Evolutionary conservation across 2,113 vertebrate genomes (phyloP), one percentile per base, ranked within the genome.

Genomic region (Spheniscus mendiculus): DNA sequence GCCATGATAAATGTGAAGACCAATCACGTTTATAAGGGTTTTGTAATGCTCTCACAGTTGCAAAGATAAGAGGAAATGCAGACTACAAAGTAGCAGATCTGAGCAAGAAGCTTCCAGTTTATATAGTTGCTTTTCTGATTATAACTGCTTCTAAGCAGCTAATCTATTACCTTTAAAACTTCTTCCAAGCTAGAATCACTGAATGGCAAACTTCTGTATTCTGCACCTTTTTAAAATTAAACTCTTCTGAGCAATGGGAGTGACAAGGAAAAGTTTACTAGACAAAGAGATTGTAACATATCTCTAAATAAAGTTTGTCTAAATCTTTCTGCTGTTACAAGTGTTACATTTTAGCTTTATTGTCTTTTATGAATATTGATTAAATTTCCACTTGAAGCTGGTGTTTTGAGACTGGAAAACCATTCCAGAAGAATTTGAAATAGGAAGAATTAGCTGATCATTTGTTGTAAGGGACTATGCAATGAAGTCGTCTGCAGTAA

Each of bases 391-490:
- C 27, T 58, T 73, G 34, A 77, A 73, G 59, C 11, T 90, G 42
- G 12, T 77, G 42, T 70, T 93, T 63, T 85, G 29, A 94, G 70
- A 88, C 63, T 89, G 44, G 38, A 76, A 96, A 94, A 74, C 22
- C 38, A 16, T 88, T 91, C 87, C 62, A 91, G 58, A 56, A 93
- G 83, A 94, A 90, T 70, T 95, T 86, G 79, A 83, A 90, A 58
- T 30, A 27, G 44, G 21, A 66, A 76, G 47, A 83, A 89, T 76
- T 85, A 93, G 12, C 32, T 77, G 53, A 53, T 83, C 17, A 11
- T 71, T 55, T 93, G 42, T 67, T 34, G 19, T 70, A 71, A 81
- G 40, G 36, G 34, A 71, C n/a, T 78, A 16, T 47, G 29, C 59
- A 34, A 47, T 95, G 25, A 91, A 91, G 76, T 53, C 62, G 16